Conservation (phyloP, 2,888 invertebrate species). For the Oligia strigilis region DNA sequence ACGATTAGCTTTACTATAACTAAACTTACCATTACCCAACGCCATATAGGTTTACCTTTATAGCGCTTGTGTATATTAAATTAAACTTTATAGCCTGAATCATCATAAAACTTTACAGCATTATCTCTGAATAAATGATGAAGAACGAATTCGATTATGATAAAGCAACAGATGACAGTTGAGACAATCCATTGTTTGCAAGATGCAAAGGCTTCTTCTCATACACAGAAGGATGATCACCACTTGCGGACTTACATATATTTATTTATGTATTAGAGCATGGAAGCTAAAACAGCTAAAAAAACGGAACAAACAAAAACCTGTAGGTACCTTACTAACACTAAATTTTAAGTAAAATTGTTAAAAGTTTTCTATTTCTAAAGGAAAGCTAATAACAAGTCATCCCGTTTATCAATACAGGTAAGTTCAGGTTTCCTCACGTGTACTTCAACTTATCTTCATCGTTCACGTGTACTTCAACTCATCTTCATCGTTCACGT, state of each 20-base stretch:
- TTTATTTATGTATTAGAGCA: not conserved
- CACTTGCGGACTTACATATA: not conserved
- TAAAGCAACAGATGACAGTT: not conserved
- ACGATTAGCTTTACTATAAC: slow-evolving; percentile 8
- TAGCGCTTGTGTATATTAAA: not conserved
- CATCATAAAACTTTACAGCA: not conserved
- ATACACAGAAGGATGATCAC: not conserved
- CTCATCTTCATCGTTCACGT: no score
- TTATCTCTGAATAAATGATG: not conserved
- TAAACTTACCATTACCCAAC: slow-evolving; percentile 3
- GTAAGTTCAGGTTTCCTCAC: not conserved
- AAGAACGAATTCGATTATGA: not conserved
- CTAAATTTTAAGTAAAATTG: no score
- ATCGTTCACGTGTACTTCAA: no score
- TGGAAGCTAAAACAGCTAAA: not conserved
- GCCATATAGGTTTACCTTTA: slow-evolving; percentile 4
- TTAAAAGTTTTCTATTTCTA: not conserved
- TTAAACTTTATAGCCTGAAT: slow-evolving; percentile 21
- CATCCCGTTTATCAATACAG: not conserved
- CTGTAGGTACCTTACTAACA: no score
- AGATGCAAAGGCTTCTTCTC: not conserved
- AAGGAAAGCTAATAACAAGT: no score
- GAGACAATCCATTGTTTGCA: not conserved
- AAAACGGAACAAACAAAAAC: not conserved
- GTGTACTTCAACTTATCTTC: not conserved